Conservation (phyloP, 2,797 vertebrate genomes). For the Rhabdophis nuchalis region DNA sequence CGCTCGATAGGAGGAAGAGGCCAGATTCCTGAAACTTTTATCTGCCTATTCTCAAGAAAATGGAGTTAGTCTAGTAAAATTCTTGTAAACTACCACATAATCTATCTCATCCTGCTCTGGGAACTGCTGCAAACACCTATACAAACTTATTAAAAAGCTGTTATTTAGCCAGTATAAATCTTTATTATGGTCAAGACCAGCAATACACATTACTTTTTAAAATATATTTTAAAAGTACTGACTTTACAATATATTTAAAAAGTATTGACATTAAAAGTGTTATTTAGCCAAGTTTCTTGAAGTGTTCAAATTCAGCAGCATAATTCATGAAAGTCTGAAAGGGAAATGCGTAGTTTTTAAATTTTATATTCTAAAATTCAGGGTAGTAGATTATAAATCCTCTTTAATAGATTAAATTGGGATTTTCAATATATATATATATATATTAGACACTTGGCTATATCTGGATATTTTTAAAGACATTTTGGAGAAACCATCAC, state of each 20-base stretch:
- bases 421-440: background rate
- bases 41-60: background rate
- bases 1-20: background rate
- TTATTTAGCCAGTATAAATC: background rate
- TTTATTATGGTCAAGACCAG: too few relatives aligned
- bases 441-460: background rate
- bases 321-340: background rate
- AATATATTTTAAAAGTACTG: too few relatives aligned
- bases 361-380: background rate
- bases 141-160: background rate
- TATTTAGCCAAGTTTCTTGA: background rate
- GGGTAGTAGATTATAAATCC: background rate
- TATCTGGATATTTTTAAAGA: background rate
- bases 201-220: too few relatives aligned
- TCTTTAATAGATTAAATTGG: background rate
- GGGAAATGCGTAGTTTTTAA: background rate
- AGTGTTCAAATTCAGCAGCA: background rate
- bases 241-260: too few relatives aligned
- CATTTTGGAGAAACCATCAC: background rate
- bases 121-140: background rate
- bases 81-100: background rate
- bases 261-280: too few relatives aligned
- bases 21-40: background rate
- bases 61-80: background rate
- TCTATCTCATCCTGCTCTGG: background rate